A percentile compares a stretch with the other conserved stretches of the same genome.
Evolutionary conservation across 64 coral and sea anemone genomes (phyloP).

Genomic region (Platygyra sinensis): DNA sequence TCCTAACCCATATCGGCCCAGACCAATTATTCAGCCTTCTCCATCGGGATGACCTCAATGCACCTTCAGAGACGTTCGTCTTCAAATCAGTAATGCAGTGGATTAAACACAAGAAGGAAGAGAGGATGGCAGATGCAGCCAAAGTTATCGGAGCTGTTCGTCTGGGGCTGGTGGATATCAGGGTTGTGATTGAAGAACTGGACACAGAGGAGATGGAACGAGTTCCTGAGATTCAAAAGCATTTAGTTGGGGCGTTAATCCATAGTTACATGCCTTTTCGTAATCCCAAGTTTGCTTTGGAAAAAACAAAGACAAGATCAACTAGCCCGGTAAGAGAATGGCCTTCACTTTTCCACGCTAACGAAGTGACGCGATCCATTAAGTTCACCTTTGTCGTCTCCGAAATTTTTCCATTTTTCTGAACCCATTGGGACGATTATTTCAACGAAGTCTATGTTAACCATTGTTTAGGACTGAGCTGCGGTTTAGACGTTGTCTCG

Average conservation of each 20-base stretch:
- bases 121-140: background rate
- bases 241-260: background rate
- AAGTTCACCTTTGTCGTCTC: no score
- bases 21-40: background rate
- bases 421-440: no score
- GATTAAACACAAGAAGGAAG: conserved; percentile 13
- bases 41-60: background rate
- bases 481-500: no score
- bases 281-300: background rate
- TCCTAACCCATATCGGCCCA: background rate
- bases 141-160: conserved; percentile 8
- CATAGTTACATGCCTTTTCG: background rate
- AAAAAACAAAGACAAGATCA: background rate
- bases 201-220: background rate
- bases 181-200: background rate
- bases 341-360: no score
- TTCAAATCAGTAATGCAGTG: conserved; percentile 15
- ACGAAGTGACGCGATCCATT: no score
- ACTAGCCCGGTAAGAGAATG: background rate
- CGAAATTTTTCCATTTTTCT: no score
- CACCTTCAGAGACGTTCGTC: background rate
- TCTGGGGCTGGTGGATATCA: conserved; percentile 28
- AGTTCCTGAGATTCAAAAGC: background rate
- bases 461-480: no score
- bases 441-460: no score